These are phyloP conservation scores for Drosophila sproati DNA, from an alignment of 1,140 invertebrate species.

Conservation along the genomic window DNA sequence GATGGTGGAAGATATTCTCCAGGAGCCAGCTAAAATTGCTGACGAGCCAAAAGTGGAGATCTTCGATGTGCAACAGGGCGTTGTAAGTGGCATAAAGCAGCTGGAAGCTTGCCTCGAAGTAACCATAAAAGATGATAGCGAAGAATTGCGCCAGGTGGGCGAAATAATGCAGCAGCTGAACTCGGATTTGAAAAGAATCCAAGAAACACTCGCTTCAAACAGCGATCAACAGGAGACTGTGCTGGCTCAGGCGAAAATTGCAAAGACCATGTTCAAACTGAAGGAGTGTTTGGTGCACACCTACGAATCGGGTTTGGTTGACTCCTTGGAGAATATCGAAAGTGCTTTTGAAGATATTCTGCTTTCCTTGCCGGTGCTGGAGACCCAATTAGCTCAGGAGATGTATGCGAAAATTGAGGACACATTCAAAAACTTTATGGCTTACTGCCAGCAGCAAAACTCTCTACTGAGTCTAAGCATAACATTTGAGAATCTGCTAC, in stretches of 20 bases:
- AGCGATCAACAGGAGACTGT: conserved; percentile 59
- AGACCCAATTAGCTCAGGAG: conserved; percentile 72
- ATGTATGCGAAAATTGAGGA: conserved; percentile 72
- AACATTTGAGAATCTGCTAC: conserved; percentile 49
- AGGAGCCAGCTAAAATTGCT: conserved; percentile 27
- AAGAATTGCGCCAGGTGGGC: conserved; percentile 60
- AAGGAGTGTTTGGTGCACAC: conserved; percentile 82
- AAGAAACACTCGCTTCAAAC: conserved; percentile 52
- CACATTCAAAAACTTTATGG: conserved; percentile 44
- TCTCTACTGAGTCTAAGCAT: conserved; percentile 31
- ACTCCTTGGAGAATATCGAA: conserved; percentile 74
- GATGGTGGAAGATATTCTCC: conserved; percentile 83
- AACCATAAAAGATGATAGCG: conserved; percentile 41
- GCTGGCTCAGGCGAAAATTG: conserved; percentile 65
- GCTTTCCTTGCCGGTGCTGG: conserved; percentile 65
- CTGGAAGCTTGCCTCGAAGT: conserved; percentile 65
- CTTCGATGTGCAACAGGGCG: conserved; percentile 68
- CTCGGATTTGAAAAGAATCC: conserved; percentile 64
- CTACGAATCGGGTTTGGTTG: conserved; percentile 75
- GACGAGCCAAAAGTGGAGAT: conserved; percentile 42
- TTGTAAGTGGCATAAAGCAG: conserved; percentile 76
- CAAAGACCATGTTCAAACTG: conserved; percentile 75
- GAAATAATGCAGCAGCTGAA: conserved; percentile 74
- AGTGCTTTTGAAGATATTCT: conserved; percentile 79
- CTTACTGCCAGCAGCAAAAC: conserved; percentile 19